These are phyloP conservation scores for Atta cephalotes DNA, from an alignment of 1,140 invertebrate genomes.

Conservation along the genomic window DNA sequence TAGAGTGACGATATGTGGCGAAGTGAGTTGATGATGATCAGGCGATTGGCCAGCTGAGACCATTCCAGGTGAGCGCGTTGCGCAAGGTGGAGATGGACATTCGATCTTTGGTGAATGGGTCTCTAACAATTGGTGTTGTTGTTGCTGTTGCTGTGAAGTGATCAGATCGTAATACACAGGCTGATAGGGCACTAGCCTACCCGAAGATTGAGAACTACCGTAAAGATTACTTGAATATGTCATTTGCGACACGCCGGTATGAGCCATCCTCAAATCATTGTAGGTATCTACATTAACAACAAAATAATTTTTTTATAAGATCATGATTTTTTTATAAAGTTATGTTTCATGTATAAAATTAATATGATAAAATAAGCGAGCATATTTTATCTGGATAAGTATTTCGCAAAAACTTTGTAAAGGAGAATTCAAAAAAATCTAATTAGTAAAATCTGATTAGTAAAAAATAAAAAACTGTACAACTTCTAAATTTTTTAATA, in stretches of 20 bases:
- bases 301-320: conserved; percentile 31
- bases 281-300: conserved; percentile 79
- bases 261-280: conserved; percentile 78
- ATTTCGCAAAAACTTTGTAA: not conserved
- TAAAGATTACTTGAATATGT: conserved; percentile 73
- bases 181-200: conserved; percentile 73
- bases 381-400: not conserved
- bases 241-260: conserved; percentile 71
- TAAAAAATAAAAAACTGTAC: not conserved
- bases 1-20: conserved; percentile 81
- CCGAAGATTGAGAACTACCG: conserved; percentile 62
- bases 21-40: conserved; percentile 81
- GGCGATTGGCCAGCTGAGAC: conserved; percentile 80
- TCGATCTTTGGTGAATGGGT: conserved; percentile 83
- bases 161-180: conserved; percentile 79
- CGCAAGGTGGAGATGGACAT: conserved; percentile 80
- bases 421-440: not conserved
- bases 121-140: conserved; percentile 77
- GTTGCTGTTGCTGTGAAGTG: conserved; percentile 73
- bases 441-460: not conserved
- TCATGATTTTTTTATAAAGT: not conserved
- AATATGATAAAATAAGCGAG: no score
- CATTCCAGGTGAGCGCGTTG: conserved; percentile 80
- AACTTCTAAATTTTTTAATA: not conserved
- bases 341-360: not conserved